These are phyloP conservation scores for Zoanthus sociatus DNA, from an alignment of 92 coral and sea anemone genomes.

Conservation along the genomic window DNA sequence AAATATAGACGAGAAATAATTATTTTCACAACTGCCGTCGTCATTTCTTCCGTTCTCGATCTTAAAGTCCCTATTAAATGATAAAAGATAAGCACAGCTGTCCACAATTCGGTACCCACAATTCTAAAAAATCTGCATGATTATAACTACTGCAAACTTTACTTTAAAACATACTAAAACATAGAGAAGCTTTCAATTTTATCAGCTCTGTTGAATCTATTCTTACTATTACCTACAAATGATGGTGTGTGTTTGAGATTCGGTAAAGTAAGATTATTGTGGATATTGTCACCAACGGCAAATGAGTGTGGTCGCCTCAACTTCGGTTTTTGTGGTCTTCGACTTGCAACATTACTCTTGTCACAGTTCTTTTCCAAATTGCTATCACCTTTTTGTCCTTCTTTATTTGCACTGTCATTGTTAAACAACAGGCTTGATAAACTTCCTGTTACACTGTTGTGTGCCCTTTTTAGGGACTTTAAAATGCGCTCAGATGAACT, in stretches of 20 bases:
- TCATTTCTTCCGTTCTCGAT: too few species aligned
- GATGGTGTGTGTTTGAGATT: constrained; percentile 22
- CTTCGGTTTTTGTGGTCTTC: constrained; percentile 31
- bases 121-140: too few species aligned
- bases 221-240: constrained; percentile 29
- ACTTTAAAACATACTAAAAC: too few species aligned
- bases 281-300: constrained; percentile 74
- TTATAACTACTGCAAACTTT: too few species aligned
- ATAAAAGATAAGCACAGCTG: too few species aligned
- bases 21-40: too few species aligned
- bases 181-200: not conserved
- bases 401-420: constrained; percentile 25
- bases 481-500: constrained; percentile 79
- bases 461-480: constrained; percentile 73
- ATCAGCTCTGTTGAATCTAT: not conserved
- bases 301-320: constrained; percentile 74
- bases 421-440: constrained; percentile 64
- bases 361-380: constrained; percentile 3
- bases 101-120: too few species aligned
- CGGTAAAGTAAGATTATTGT: constrained; percentile 44
- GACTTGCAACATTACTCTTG: not conserved
- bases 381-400: constrained; percentile 9
- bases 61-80: too few species aligned
- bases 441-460: constrained; percentile 81
- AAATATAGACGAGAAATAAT: too few species aligned